Percentiles rank a stretch among this genome's conserved stretches.
Evolutionary conservation across 2,797 vertebrate species (phyloP).

Genomic region (Gymnoscopelus microlampas): DNA sequence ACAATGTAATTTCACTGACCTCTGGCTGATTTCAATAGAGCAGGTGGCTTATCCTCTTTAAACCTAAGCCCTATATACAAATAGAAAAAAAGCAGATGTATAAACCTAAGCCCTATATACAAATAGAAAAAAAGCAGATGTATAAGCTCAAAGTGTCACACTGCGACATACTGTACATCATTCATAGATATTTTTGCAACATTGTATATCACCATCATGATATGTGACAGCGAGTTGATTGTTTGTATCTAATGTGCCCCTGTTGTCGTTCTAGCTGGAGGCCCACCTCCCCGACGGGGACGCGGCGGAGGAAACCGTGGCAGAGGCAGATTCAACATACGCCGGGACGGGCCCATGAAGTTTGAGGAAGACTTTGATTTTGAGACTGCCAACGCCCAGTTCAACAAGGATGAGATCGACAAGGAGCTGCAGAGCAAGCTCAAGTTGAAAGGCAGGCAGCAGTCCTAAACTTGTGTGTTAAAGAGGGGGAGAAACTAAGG

Average conservation of each 20-base stretch:
- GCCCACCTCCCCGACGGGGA: conserved; percentile 83
- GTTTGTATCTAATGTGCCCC: background rate
- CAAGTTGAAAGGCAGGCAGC: conserved; percentile 90
- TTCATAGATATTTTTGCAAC: too few species aligned
- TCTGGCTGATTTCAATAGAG: too few species aligned
- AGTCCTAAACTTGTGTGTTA: background rate
- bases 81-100: too few species aligned
- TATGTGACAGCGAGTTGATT: background rate
- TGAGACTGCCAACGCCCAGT: conserved; percentile 97
- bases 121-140: too few species aligned
- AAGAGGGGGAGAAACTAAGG: too few species aligned
- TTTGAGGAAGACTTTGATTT: conserved; percentile 99
- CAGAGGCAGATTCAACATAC: conserved; percentile 88
- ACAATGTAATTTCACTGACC: too few species aligned
- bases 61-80: too few species aligned
- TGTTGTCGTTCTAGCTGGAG: conserved; percentile 56
- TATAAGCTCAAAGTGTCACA: too few species aligned
- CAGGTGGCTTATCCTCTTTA: too few species aligned
- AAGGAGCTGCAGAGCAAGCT: conserved; percentile 97
- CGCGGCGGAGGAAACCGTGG: conserved; percentile 92
- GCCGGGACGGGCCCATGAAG: conserved; percentile 94
- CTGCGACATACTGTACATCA: too few species aligned
- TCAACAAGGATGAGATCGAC: conserved; percentile 98
- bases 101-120: too few species aligned
- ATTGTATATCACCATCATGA: too few species aligned